These are phyloP conservation scores for Sebastes diaconus DNA, from an alignment of 2,797 vertebrate genomes.

Conservation along the genomic window DNA sequence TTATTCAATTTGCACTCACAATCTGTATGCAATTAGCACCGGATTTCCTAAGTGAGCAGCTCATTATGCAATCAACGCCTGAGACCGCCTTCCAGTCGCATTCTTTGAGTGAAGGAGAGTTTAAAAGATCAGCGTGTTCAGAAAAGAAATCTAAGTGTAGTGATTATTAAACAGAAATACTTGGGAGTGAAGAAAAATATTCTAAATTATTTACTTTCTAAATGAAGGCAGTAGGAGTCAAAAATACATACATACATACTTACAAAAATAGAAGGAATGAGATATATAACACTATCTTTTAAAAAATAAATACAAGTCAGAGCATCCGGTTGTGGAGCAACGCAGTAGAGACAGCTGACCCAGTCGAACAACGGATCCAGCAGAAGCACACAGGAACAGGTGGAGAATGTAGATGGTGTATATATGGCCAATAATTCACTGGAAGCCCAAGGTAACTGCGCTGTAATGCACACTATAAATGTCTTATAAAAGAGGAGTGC, in stretches of 20 bases:
- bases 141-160: background rate
- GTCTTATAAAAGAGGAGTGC: background rate
- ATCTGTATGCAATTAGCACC: constrained; percentile 34
- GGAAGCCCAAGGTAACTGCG: background rate
- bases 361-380: background rate
- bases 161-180: background rate
- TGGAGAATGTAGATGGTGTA: constrained; percentile 1
- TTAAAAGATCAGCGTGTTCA: background rate
- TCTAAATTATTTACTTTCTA: background rate
- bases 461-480: background rate
- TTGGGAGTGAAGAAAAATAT: background rate
- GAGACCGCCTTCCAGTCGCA: background rate
- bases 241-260: too few relatives aligned
- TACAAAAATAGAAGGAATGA: too few relatives aligned
- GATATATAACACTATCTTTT: background rate
- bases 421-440: constrained; percentile 9
- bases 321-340: background rate
- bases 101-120: background rate
- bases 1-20: constrained; percentile 36
- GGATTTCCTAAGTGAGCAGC: constrained; percentile 28
- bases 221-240: background rate
- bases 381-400: constrained; percentile 22
- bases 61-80: constrained; percentile 28
- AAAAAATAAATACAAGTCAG: background rate
- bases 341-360: background rate